Percentiles rank a stretch among this genome's conserved stretches.
These are phyloP conservation scores for Scolopax bukidnonensis DNA, from an alignment of 2,797 vertebrate species.

Conservation along the genomic window DNA sequence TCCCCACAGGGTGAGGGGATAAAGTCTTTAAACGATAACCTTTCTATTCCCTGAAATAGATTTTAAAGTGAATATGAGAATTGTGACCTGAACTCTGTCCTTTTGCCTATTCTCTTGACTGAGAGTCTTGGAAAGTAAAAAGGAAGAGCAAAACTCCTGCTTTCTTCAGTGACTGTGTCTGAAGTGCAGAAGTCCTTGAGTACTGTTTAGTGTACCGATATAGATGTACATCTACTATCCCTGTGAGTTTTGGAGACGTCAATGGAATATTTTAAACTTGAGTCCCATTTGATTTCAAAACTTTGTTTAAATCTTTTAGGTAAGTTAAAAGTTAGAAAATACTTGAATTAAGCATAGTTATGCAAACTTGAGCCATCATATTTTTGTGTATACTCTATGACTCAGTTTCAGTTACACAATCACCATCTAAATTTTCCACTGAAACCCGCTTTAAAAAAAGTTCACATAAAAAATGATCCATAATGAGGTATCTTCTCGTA, in stretches of 20 bases:
- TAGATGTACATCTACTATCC: neutral
- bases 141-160: neutral
- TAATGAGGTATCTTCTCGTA: neutral
- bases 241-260: neutral
- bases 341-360: neutral
- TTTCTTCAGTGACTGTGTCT: neutral
- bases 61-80: slow-evolving; percentile 11
- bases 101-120: neutral
- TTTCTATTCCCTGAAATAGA: slow-evolving; percentile 38
- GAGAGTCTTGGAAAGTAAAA: neutral
- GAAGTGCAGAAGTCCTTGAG: neutral
- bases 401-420: neutral
- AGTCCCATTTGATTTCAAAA: neutral
- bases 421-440: neutral
- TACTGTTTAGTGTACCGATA: neutral
- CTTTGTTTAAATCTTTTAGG: neutral
- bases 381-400: neutral
- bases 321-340: neutral
- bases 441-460: neutral
- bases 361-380: neutral
- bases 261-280: neutral
- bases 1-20: neutral
- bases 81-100: neutral
- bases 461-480: accelerated
- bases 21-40: neutral